These are phyloP conservation scores for Melieria omissa DNA, from an alignment of 2,888 invertebrate species.

Conservation along the genomic window DNA sequence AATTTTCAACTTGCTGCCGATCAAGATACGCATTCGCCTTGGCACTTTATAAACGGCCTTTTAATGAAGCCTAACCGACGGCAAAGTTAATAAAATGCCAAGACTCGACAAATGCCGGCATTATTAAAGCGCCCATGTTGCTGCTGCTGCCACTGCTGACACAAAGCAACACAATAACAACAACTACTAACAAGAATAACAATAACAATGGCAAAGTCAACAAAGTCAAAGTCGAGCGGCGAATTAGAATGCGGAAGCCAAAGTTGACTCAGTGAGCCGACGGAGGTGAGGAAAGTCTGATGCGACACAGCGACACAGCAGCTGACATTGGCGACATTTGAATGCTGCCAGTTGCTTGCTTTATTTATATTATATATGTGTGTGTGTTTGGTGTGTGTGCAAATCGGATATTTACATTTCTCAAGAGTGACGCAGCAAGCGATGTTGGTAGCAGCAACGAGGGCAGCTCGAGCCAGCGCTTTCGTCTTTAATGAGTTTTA, in stretches of 20 bases:
- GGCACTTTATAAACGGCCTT: constrained; percentile 31
- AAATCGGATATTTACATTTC: neutral
- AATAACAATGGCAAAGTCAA: neutral
- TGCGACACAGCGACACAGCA: too few relatives aligned
- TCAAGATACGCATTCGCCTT: constrained; percentile 23
- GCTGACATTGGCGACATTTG: too few relatives aligned
- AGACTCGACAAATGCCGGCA: neutral
- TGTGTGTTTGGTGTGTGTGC: neutral
- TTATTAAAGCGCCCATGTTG: too few relatives aligned
- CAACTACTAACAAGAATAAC: constrained; percentile 1
- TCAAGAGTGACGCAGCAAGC: constrained; percentile 14
- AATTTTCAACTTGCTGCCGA: neutral
- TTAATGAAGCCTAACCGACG: constrained; percentile 31
- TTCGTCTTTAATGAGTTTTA: constrained; percentile 35
- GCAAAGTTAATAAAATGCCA: neutral
- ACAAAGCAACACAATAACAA: constrained; percentile 15
- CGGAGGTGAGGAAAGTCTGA: too few relatives aligned
- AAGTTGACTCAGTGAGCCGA: neutral
- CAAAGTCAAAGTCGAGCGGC: neutral
- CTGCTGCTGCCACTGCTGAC: constrained; percentile 6
- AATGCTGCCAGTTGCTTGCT: neutral
- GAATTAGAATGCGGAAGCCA: neutral
- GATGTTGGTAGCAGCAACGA: too few relatives aligned
- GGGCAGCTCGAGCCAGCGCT: constrained; percentile 2
- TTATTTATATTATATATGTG: neutral